phyloP scores from a whole-genome alignment of 2,888 invertebrate species.

The Apoda limacodes region DNA sequence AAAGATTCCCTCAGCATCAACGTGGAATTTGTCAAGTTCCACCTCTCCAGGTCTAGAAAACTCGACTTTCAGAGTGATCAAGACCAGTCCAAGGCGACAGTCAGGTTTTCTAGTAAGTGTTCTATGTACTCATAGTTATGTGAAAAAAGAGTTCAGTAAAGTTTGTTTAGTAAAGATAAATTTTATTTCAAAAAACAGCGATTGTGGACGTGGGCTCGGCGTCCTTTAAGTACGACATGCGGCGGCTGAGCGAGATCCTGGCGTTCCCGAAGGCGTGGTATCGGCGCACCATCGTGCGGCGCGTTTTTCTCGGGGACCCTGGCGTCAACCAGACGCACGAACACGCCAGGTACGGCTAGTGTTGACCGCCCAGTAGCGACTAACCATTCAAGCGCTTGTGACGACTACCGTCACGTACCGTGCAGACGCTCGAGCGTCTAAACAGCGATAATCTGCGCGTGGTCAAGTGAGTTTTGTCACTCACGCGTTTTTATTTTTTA shows the following conservation, averaged over 20 bases:
- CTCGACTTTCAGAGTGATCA: slow-evolving; percentile 79
- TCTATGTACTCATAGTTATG: too few relatives aligned
- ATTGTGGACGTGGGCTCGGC: slow-evolving; percentile 96
- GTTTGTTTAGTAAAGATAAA: too few relatives aligned
- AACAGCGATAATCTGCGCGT: too few relatives aligned
- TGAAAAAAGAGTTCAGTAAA: too few relatives aligned
- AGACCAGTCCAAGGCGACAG: slow-evolving; percentile 87
- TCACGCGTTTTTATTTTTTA: too few relatives aligned
- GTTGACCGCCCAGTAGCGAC: too few relatives aligned
- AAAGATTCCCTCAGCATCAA: slow-evolving; percentile 97
- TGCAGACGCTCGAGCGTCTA: too few relatives aligned
- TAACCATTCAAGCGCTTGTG: too few relatives aligned
- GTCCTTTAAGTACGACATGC: slow-evolving; percentile 98
- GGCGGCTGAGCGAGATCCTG: slow-evolving; percentile 94
- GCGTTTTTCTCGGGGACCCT: slow-evolving; percentile 94
- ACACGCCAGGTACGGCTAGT: too few relatives aligned
- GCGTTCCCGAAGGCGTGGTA: slow-evolving; percentile 99
- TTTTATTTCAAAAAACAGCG: slow-evolving; percentile 73
- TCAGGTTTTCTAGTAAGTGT: slow-evolving; percentile 87
- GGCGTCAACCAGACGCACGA: slow-evolving; percentile 61
- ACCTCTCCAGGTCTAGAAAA: slow-evolving; percentile 91
- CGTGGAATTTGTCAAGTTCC: slow-evolving; percentile 97
- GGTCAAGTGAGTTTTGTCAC: too few relatives aligned
- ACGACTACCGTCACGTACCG: slow-evolving; percentile 12
- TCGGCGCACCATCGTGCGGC: slow-evolving; percentile 89